phyloP scores from a whole-genome alignment of 2,113 vertebrate species.

The Ivindomyrus marchei region DNA sequence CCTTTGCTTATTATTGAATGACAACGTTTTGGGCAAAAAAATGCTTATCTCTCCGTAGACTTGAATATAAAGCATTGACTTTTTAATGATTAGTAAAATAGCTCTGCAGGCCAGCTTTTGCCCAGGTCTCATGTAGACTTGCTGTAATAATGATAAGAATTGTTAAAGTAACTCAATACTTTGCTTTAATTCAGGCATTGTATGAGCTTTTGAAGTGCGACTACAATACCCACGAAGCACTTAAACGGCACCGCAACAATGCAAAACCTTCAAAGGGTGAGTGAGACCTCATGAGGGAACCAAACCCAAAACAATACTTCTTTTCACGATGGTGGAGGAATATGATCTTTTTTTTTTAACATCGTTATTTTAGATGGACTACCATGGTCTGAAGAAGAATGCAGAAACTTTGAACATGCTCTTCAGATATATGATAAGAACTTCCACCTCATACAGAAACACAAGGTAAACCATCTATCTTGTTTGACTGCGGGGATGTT shows the following conservation, averaged over 20 bases:
- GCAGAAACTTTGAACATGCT: conserved; percentile 91
- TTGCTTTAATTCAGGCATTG: conserved; percentile 67
- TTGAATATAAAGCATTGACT: background rate
- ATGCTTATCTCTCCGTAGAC: background rate
- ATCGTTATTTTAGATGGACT: conserved; percentile 67
- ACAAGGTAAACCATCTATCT: conserved; percentile 69
- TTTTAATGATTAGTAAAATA: background rate
- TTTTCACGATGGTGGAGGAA: background rate
- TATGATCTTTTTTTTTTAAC: background rate
- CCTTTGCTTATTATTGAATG: background rate
- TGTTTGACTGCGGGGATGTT: background rate
- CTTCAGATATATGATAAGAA: conserved; percentile 95
- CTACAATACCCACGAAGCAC: conserved; percentile 80
- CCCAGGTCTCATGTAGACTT: background rate
- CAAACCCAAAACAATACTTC: background rate
- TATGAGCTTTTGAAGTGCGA: conserved; percentile 85
- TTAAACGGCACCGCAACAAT: conserved; percentile 76
- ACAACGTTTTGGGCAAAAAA: background rate
- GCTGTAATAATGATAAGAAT: background rate
- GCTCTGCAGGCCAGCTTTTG: background rate
- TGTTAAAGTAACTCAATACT: background rate
- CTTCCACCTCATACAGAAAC: conserved; percentile 97
- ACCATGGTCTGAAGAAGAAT: conserved; percentile 97
- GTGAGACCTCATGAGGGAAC: conserved; percentile 13
- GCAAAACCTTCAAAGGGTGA: conserved; percentile 80